Evolutionary conservation across 2,888 invertebrate genomes (phyloP).

Genomic region (Calameuta pallipes): DNA sequence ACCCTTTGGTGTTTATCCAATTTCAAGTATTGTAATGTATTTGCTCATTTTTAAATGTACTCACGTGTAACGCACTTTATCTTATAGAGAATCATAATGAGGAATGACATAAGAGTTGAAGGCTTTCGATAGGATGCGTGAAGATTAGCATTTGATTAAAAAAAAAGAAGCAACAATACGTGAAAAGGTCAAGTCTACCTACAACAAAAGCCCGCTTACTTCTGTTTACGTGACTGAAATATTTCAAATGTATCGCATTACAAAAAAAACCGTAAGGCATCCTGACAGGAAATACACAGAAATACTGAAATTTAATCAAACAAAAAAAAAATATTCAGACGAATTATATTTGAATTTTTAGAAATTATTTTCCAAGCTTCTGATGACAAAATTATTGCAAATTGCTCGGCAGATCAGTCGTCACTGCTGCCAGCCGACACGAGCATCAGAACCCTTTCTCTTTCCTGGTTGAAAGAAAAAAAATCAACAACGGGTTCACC

Average conservation of each 20-base stretch:
- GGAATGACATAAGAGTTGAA: no score
- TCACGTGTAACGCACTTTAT: background rate
- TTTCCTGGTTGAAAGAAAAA: background rate
- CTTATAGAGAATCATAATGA: background rate
- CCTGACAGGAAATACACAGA: background rate
- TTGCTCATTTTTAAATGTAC: background rate
- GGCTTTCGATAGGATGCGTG: background rate
- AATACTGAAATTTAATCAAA: background rate
- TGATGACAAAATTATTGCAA: background rate
- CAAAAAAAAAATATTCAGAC: background rate
- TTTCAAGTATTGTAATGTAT: background rate
- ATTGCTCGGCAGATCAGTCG: background rate
- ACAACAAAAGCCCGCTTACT: background rate
- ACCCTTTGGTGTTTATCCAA: background rate
- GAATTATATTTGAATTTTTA: background rate
- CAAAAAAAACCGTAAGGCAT: background rate
- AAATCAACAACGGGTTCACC: background rate
- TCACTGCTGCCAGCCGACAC: background rate
- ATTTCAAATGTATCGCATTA: background rate
- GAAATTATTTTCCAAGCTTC: background rate
- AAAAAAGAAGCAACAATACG: background rate
- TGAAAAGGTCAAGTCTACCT: background rate
- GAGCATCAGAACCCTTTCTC: background rate
- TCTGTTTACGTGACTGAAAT: slow-evolving; percentile 2
- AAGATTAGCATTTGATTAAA: background rate